Evolutionary conservation across 2,888 invertebrate genomes (phyloP), one percentile per base, ranked within the genome.

Genomic region (Cerceris rybyensis): DNA sequence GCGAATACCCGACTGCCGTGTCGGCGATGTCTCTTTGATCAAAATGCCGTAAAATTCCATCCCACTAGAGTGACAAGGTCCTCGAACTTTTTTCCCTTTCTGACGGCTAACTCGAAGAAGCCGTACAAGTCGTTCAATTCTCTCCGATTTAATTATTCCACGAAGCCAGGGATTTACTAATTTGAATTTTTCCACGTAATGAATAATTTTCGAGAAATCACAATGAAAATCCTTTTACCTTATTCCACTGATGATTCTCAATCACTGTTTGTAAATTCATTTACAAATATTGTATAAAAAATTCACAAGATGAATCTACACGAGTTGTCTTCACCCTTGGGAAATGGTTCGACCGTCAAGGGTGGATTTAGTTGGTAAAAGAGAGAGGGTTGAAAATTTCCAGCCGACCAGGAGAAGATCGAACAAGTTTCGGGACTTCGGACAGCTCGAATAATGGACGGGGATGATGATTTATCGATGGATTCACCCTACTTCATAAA

Each of bases 71-170:
- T 55, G 70, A 61, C 82, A 79, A 75, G 77, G 84, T 67, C 59
- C 61, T 46, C 7, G 43, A 49, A 50, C 60, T 55, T 11, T 28
- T 8, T 43, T n/a, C 63, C 59, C 2, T 28, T 50, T 55, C 16
- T 60, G 59, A 28, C 41, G 41, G 59, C 14, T 11, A 42, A 52
- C 52, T 11, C 58, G 60, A 73, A 63, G 75, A 84, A 82, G 71
- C 72, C 84, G 70, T 78, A 80, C 60, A 70, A 81, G 65, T 78
- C 69, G 69, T 68, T 75, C 77, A 83, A 85, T 85, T 85, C 80
- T 54, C 61, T 58, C 7, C 66, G 70, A 85, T 85, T 85, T 85
- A 83, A 85, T 85, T 85, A 85, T 85, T 57, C 57, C 65, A 17
- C 50, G 77, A 84, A 83, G 81, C 77, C 84, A 64, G 42, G 58